Percentiles rank a stretch among this genome's conserved stretches.
phyloP scores from a whole-genome alignment of 2,888 invertebrate species.

The Andrena bicolor region DNA sequence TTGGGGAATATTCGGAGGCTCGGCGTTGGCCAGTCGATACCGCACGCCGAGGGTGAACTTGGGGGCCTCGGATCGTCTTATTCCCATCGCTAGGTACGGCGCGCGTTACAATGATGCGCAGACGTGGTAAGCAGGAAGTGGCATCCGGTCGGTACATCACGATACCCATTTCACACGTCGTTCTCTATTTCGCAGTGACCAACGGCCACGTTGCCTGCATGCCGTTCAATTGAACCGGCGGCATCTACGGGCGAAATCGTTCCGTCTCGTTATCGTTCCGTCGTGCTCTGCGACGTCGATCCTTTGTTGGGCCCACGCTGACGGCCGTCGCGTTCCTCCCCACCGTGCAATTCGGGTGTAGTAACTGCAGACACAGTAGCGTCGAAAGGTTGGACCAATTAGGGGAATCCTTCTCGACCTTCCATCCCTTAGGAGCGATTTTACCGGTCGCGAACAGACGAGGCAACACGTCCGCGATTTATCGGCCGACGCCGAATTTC shows the following conservation, averaged over 20 bases:
- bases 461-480: no score
- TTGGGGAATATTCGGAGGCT: no score
- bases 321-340: background rate
- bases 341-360: background rate
- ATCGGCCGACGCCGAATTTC: no score
- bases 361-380: no score
- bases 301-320: conserved; percentile 16
- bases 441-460: no score
- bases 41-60: background rate
- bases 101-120: conserved; percentile 69
- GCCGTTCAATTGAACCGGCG: conserved; percentile 66
- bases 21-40: background rate
- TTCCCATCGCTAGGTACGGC: conserved; percentile 60
- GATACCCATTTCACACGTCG: conserved; percentile 77
- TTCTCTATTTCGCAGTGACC: conserved; percentile 69
- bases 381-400: no score
- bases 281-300: conserved; percentile 14
- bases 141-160: conserved; percentile 80
- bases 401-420: no score
- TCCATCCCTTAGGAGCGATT: no score
- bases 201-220: conserved; percentile 59
- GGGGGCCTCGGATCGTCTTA: conserved; percentile 48
- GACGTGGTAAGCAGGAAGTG: conserved; percentile 80
- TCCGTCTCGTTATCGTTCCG: conserved; percentile 50
- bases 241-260: conserved; percentile 55